A percentile compares a stretch with the other conserved stretches of the same genome.
Evolutionary conservation across 2,113 vertebrate genomes (phyloP).

Genomic region (Macrotus californicus): DNA sequence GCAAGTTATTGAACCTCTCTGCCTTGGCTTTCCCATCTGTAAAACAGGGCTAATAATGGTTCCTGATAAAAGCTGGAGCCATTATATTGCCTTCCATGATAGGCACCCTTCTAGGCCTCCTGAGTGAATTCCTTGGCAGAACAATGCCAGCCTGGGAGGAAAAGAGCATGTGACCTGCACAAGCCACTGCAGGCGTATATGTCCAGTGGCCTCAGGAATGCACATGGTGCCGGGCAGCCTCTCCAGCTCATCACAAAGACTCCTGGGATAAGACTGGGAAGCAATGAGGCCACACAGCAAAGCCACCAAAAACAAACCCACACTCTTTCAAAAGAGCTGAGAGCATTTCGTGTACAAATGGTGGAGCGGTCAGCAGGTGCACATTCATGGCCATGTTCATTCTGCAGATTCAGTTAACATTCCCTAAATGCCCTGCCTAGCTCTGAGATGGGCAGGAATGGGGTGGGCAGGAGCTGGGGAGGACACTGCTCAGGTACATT

Average conservation of each 20-base stretch:
- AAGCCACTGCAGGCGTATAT: neutral
- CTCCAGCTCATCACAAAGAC: neutral
- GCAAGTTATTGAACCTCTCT: neutral
- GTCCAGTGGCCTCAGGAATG: constrained; percentile 47
- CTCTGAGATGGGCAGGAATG: neutral
- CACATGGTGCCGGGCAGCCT: neutral
- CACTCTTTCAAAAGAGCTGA: neutral
- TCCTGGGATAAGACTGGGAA: neutral
- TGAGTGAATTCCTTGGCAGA: neutral
- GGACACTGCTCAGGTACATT: neutral
- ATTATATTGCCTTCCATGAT: neutral
- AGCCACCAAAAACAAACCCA: constrained; percentile 16
- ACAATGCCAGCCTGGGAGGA: neutral
- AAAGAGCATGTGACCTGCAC: accelerated
- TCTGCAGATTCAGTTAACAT: neutral
- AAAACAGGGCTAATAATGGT: neutral
- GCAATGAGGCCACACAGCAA: neutral
- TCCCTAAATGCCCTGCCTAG: neutral
- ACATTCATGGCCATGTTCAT: neutral
- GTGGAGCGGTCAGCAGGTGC: neutral
- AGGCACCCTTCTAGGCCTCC: neutral
- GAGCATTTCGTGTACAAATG: neutral
- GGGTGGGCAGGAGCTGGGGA: neutral
- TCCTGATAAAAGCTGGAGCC: neutral
- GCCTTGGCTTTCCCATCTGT: neutral